Percentiles rank a stretch among this genome's conserved stretches.
These are phyloP conservation scores for Sabatieria punctata DNA, from an alignment of 2,888 invertebrate genomes.

Conservation along the genomic window DNA sequence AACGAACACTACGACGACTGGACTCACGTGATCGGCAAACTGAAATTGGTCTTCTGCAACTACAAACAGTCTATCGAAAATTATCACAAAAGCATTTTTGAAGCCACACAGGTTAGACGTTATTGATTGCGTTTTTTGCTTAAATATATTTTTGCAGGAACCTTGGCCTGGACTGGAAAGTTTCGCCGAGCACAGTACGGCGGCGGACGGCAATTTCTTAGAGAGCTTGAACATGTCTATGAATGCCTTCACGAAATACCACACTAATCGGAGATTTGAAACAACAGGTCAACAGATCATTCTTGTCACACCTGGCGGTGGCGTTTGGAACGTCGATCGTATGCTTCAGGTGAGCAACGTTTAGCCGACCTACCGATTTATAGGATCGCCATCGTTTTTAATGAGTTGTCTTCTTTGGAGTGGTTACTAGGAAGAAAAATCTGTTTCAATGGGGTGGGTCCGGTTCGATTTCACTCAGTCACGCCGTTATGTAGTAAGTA, in stretches of 20 bases:
- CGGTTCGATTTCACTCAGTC: too few relatives aligned
- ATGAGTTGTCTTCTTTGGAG: too few relatives aligned
- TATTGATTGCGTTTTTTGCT: neutral
- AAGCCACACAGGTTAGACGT: neutral
- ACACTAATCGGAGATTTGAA: conserved; percentile 89
- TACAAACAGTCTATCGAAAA: conserved; percentile 41
- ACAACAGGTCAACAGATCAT: conserved; percentile 92
- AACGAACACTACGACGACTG: conserved; percentile 97
- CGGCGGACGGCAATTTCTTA: conserved; percentile 79
- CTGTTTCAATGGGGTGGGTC: too few relatives aligned
- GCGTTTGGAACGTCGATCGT: conserved; percentile 93
- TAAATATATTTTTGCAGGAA: neutral
- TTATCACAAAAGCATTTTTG: conserved; percentile 2
- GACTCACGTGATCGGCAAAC: conserved; percentile 67
- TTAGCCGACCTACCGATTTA: too few relatives aligned
- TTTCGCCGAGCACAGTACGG: conserved; percentile 22
- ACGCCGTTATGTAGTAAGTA: too few relatives aligned
- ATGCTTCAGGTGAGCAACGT: too few relatives aligned
- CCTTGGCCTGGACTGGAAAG: neutral
- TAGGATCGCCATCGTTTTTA: too few relatives aligned
- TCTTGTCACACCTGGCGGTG: conserved; percentile 92
- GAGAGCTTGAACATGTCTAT: conserved; percentile 55
- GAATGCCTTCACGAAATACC: conserved; percentile 67
- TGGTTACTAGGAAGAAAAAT: too few relatives aligned
- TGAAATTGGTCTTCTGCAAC: conserved; percentile 69